phyloP scores from a whole-genome alignment of 2,888 invertebrate species.

The Gisinianus flammeolus region DNA sequence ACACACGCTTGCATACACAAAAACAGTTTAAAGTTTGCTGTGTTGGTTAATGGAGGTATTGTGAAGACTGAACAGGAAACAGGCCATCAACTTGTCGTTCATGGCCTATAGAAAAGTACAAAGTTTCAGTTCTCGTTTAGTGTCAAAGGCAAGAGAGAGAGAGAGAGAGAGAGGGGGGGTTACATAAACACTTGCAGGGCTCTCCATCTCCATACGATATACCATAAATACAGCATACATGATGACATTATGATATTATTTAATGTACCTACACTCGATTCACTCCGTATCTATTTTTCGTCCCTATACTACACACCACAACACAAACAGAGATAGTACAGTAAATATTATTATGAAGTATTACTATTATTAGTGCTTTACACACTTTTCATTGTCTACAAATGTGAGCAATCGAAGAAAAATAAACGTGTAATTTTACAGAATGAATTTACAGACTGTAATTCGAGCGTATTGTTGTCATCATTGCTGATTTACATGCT shows the following conservation, averaged over 20 bases:
- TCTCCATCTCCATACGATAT: neutral
- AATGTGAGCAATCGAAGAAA: too few species aligned
- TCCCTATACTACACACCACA: too few species aligned
- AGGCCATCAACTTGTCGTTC: slow-evolving; percentile 30
- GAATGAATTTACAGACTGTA: too few species aligned
- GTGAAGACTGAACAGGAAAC: slow-evolving; percentile 23
- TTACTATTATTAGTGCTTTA: too few species aligned
- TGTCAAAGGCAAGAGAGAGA: neutral
- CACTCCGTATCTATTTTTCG: neutral
- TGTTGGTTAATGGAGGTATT: neutral
- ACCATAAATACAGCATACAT: neutral
- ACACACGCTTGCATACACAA: neutral
- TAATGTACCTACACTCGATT: neutral
- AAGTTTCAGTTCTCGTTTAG: neutral
- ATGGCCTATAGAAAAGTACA: neutral
- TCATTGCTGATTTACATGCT: too few species aligned
- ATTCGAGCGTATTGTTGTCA: too few species aligned
- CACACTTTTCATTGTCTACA: too few species aligned
- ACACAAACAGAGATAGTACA: too few species aligned
- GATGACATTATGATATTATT: neutral
- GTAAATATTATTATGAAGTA: too few species aligned
- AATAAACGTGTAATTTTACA: too few species aligned
- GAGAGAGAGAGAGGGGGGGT: neutral
- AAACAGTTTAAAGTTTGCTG: neutral
- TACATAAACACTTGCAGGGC: neutral